Conservation (phyloP, 2,113 vertebrate species). For the Strix uralensis region DNA sequence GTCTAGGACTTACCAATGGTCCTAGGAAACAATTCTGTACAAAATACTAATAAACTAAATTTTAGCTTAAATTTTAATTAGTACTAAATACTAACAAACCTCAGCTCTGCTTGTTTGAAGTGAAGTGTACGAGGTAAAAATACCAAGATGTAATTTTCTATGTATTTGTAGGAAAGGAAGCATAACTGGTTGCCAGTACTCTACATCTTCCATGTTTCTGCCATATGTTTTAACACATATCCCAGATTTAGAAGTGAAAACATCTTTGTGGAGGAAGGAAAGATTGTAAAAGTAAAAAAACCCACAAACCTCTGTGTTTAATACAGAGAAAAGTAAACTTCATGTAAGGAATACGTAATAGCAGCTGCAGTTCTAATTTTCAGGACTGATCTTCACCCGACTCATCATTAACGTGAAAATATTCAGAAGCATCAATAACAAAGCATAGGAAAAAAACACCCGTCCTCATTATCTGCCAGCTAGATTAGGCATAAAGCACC, state of each 20-base stretch:
- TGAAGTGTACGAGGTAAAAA: neutral
- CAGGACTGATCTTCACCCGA: neutral
- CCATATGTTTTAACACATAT: constrained; percentile 47
- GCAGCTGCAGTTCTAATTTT: neutral
- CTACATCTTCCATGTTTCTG: neutral
- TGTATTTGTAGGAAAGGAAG: neutral
- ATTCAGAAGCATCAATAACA: neutral
- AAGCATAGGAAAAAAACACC: neutral
- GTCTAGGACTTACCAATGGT: neutral
- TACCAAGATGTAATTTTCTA: neutral
- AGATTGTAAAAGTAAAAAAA: neutral
- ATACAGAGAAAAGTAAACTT: neutral
- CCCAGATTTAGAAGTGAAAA: constrained; percentile 35
- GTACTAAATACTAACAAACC: neutral
- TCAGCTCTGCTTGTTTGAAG: neutral
- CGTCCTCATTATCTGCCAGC: neutral
- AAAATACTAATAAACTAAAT: neutral
- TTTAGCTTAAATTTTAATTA: no score
- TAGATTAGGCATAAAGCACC: no score
- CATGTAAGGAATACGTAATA: neutral
- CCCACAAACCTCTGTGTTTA: neutral
- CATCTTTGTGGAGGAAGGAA: constrained; percentile 38
- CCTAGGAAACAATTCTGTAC: neutral
- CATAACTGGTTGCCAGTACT: neutral
- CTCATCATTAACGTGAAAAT: neutral